Conservation (phyloP, 2,888 invertebrate species). For the Drosophila yooni region DNA sequence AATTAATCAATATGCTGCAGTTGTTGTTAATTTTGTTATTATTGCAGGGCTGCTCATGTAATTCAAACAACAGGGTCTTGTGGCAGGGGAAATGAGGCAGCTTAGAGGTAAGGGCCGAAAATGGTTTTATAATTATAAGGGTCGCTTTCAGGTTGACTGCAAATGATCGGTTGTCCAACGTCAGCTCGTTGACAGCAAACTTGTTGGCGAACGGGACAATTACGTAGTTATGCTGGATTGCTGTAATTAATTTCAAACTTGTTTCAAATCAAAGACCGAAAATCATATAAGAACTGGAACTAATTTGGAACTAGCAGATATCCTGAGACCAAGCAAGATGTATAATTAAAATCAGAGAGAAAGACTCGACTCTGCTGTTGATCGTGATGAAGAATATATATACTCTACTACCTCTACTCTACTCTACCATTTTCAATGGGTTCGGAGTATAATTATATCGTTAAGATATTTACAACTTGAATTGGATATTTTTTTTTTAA, state of each 20-base stretch:
- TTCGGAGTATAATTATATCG: neutral
- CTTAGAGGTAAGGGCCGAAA: conserved; percentile 30
- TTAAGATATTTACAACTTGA: neutral
- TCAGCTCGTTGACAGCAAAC: conserved; percentile 42
- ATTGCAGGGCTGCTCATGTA: conserved; percentile 37
- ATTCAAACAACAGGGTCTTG: conserved; percentile 56
- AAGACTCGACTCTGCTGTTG: neutral
- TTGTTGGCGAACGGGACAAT: neutral
- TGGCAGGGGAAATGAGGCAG: conserved; percentile 3
- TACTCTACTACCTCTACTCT: neutral
- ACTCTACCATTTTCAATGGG: too few species aligned
- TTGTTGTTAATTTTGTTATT: conserved; percentile 47
- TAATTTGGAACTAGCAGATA: neutral
- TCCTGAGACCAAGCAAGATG: neutral
- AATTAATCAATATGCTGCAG: conserved; percentile 73
- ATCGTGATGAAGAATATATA: neutral
- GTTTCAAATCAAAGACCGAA: neutral
- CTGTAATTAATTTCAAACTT: neutral
- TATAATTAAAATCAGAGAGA: neutral
- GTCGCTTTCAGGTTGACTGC: conserved; percentile 65
- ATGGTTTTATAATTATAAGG: conserved; percentile 77
- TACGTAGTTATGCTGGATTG: neutral
- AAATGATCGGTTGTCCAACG: conserved; percentile 70
- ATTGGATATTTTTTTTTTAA: neutral
- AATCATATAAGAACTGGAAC: neutral